Percentiles rank a stretch among this genome's conserved stretches.
Evolutionary conservation across 2,113 vertebrate genomes (phyloP).

Genomic region (Gorsachius goisagi): DNA sequence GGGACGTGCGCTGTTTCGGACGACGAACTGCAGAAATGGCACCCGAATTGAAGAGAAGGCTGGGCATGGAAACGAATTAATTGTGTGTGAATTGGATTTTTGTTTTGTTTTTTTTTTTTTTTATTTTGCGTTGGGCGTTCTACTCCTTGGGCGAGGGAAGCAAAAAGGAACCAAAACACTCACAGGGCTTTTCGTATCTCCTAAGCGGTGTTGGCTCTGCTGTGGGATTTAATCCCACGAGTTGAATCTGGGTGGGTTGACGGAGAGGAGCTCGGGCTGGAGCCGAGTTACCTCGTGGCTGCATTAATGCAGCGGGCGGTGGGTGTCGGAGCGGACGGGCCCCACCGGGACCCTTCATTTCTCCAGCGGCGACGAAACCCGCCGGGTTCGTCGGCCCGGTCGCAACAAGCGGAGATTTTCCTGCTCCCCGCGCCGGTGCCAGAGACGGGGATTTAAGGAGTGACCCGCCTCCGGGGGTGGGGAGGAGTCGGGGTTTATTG

Average conservation of each 20-base stretch:
- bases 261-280: not conserved
- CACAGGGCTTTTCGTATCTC: too few species aligned
- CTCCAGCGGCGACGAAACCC: accelerated
- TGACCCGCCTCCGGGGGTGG: accelerated
- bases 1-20: accelerated
- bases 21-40: accelerated
- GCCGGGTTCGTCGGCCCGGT: not conserved
- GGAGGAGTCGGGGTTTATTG: accelerated
- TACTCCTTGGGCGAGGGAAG: not conserved
- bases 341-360: not conserved
- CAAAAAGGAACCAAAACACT: not conserved
- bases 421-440: accelerated
- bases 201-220: not conserved
- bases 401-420: not conserved
- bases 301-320: accelerated
- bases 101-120: not conserved
- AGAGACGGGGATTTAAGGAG: accelerated
- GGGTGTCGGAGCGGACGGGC: accelerated
- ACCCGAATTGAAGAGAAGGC: accelerated
- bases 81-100: accelerated
- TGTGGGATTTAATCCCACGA: not conserved
- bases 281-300: accelerated
- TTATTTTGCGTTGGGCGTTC: accelerated
- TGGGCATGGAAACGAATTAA: accelerated
- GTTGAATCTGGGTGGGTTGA: accelerated